These are phyloP conservation scores for Chrysopa pallens DNA, from an alignment of 1,140 invertebrate genomes.

Conservation along the genomic window DNA sequence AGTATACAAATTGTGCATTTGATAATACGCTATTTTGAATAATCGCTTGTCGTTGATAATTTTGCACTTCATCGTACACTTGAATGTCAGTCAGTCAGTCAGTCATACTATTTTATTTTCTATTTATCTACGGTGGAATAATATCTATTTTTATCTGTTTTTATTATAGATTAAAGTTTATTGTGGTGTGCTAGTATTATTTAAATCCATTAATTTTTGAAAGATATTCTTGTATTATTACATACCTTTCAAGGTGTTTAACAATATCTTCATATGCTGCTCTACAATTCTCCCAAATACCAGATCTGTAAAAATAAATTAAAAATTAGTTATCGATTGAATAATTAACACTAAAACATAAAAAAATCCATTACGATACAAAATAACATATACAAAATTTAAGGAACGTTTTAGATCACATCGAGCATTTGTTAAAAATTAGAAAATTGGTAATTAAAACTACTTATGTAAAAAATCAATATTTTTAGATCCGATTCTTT, in stretches of 20 bases:
- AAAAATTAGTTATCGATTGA: conserved; percentile 3
- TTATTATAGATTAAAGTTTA: not conserved
- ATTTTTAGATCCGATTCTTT: no score
- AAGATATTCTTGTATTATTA: conserved; percentile 2
- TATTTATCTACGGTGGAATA: no score
- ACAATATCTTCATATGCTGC: conserved; percentile 85
- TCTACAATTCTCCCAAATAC: conserved; percentile 85
- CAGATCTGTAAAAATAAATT: conserved; percentile 46
- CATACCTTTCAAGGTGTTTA: conserved; percentile 80
- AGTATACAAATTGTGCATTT: not conserved
- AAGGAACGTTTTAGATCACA: no score
- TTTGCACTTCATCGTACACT: conserved; percentile 1
- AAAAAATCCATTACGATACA: no score
- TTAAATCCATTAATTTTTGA: no score
- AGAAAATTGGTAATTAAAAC: no score
- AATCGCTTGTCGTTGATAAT: conserved; percentile 1
- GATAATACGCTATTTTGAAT: conserved; percentile 4
- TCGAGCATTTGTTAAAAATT: no score
- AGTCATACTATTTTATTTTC: not conserved
- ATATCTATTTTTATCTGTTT: no score
- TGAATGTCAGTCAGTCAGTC: not conserved
- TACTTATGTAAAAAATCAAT: no score
- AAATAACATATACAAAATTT: no score
- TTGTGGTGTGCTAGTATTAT: not conserved
- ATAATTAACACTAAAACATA: no score